Base-by-base conservation (phyloP, 2,888 invertebrate genomes). In the Lysandra bellargus region DNA sequence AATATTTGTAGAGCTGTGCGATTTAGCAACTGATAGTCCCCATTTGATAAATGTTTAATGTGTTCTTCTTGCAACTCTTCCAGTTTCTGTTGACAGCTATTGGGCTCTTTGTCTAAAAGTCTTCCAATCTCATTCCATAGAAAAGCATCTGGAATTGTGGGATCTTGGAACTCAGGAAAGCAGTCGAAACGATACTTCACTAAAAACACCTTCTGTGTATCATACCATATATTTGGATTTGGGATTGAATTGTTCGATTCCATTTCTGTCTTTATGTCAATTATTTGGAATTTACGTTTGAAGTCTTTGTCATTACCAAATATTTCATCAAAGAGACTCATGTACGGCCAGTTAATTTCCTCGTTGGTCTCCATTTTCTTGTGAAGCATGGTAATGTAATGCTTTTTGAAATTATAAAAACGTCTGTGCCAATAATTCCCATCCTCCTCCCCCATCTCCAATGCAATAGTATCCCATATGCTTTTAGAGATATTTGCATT, bases 71-170 rank as follows among this genome's bases (percentile, higher is more conserved):
- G 89, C 53, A 94, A 80, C 78, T 90, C 87, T 6, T 85, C 83
- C 81, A 87, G 92, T 76, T 90, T 91, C 7, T 83, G 79, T 76
- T 88, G 88, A 79, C 94, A 94, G 1, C 64, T 81, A 0, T 91
- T 90, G 1, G 92, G 86, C 44, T 85, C 86, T 82, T 90, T 91
- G 69, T 92, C 90, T 2, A 94, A 79, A 4, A 93, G 82, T 53
- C 93, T 85, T 0, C 93, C 91, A 4, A 94, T 88, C 87, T 94
- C 94, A 5, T 86, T 90, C 94, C 94, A 94, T 1, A 94, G 84
- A 80, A 93, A 94, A 78, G 85, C 87, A n/a, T 92, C 86, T 0
- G 94, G 94, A 78, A 94, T 92, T 0, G 92, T 90, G 0, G 82
- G 82, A 82, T 94, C 93, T 84, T 89, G 87, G 80, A 93, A 94